Evolutionary conservation across 2,888 invertebrate species (phyloP).

Genomic region (Arrhopalites spinosus): DNA sequence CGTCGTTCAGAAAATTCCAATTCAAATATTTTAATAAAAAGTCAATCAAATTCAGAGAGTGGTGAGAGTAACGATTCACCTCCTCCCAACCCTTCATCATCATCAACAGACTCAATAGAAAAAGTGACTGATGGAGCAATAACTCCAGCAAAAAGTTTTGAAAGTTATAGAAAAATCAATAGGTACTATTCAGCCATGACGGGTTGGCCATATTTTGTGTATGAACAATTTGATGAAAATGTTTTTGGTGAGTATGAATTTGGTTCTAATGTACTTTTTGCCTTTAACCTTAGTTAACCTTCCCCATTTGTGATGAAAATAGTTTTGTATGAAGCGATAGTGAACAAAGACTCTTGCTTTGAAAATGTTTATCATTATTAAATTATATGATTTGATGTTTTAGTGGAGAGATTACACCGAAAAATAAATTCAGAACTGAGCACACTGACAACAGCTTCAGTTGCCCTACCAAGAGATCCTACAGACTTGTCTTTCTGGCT

Average conservation of each 20-base stretch:
- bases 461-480: conserved; percentile 49
- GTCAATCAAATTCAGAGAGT: not conserved
- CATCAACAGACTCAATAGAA: not conserved
- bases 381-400: no score
- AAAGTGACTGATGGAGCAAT: not conserved
- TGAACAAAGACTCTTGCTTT: no score
- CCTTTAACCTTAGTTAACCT: no score
- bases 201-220: conserved; percentile 69
- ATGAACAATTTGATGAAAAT: conserved; percentile 67
- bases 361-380: no score
- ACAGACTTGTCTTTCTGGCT: conserved; percentile 78
- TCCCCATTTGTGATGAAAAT: no score
- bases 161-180: not conserved
- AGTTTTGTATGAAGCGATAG: no score
- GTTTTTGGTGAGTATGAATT: no score
- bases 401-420: conserved; percentile 57
- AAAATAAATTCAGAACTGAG: conserved; percentile 47
- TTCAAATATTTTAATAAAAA: not conserved
- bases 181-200: conserved; percentile 60
- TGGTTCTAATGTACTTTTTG: no score
- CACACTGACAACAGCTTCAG: conserved; percentile 43
- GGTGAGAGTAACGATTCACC: not conserved
- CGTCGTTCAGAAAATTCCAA: not conserved
- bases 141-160: not conserved
- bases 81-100: not conserved